These are phyloP conservation scores for Clivina fossor DNA, from an alignment of 2,888 invertebrate species.

Conservation along the genomic window DNA sequence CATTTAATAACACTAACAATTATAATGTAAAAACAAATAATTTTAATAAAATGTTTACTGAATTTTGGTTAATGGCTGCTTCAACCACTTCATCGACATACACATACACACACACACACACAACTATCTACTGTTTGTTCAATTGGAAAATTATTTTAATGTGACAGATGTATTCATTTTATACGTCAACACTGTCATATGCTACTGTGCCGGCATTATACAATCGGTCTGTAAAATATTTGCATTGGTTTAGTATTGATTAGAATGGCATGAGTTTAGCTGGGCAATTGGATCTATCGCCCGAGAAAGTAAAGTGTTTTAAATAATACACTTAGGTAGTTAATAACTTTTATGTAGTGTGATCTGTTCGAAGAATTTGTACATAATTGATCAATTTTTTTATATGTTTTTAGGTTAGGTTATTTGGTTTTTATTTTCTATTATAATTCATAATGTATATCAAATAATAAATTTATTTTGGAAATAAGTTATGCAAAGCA, in stretches of 20 bases:
- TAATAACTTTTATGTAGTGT: constrained; percentile 27
- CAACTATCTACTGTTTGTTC: constrained; percentile 27
- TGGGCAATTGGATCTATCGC: background rate
- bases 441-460: too few relatives aligned
- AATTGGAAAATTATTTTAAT: constrained; percentile 32
- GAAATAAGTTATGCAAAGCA: too few relatives aligned
- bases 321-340: constrained; percentile 22
- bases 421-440: too few relatives aligned
- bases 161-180: constrained; percentile 36
- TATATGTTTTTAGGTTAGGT: too few relatives aligned
- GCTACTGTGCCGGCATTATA: constrained; percentile 41
- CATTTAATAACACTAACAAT: constrained; percentile 5
- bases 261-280: background rate
- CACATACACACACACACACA: too few relatives aligned
- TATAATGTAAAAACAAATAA: constrained; percentile 19
- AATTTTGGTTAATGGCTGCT: constrained; percentile 11
- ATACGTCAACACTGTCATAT: constrained; percentile 36
- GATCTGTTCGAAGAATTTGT: too few relatives aligned
- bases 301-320: constrained; percentile 27
- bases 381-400: too few relatives aligned
- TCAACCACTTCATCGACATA: constrained; percentile 17
- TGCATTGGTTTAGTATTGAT: background rate
- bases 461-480: too few relatives aligned
- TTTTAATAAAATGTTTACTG: too few relatives aligned
- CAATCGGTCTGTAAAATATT: background rate